These are phyloP conservation scores for Chironomus tentans DNA, from an alignment of 2,888 invertebrate genomes.

Conservation along the genomic window DNA sequence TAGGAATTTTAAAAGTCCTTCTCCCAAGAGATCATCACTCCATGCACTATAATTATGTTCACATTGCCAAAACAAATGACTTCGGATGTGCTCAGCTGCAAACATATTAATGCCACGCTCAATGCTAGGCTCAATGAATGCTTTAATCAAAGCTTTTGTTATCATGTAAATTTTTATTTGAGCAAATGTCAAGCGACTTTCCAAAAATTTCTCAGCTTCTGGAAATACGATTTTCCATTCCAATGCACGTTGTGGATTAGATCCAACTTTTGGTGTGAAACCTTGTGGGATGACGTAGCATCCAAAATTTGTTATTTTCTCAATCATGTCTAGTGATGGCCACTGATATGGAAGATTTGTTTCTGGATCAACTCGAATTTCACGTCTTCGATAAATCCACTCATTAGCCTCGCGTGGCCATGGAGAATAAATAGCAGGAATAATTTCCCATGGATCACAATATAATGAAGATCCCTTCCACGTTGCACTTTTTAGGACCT, in stretches of 20 bases:
- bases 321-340: constrained; percentile 59
- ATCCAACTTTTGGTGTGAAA: constrained; percentile 52
- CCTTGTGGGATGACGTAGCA: constrained; percentile 64
- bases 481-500: constrained; percentile 47
- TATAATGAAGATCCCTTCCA: constrained; percentile 59
- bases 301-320: constrained; percentile 54
- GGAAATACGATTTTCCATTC: constrained; percentile 76
- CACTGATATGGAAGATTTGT: constrained; percentile 54
- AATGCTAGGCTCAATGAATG: constrained; percentile 58
- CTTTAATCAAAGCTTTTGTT: constrained; percentile 58
- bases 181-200: constrained; percentile 58
- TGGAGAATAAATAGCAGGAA: constrained; percentile 58
- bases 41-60: constrained; percentile 61
- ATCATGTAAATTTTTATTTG: constrained; percentile 65
- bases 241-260: constrained; percentile 52
- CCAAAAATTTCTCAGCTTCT: constrained; percentile 64
- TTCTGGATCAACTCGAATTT: constrained; percentile 47
- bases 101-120: constrained; percentile 51
- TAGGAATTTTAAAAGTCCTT: constrained; percentile 54
- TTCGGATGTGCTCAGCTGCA: constrained; percentile 60
- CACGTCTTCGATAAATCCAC: constrained; percentile 54
- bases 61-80: constrained; percentile 67
- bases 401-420: constrained; percentile 66
- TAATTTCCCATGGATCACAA: constrained; percentile 56
- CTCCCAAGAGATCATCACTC: constrained; percentile 65